Base-by-base conservation (phyloP, 1,140 invertebrate genomes). In the Cydia amplana region DNA sequence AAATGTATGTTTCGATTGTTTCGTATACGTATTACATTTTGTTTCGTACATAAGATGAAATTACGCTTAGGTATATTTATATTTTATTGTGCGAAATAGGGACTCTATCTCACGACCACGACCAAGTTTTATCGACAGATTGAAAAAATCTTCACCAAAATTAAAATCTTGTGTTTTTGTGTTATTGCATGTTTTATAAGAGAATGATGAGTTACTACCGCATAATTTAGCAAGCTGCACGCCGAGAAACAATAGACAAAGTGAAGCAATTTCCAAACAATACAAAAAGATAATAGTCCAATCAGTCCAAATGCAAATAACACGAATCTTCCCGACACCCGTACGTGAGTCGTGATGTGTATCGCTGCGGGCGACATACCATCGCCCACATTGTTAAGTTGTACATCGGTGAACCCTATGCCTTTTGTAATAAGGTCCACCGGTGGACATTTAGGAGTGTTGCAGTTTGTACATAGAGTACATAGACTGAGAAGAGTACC, bases 271-370 rank as follows among this genome's bases (percentile, higher is more conserved):
- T 65, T 32, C 23, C 23, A 16, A 43, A 70, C 65, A 70, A 67
- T 67, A 70, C 65, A 70, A 70, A 70, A 70, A 18, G 16, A 40
- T 60, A 70, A 28, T 70, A 10, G 28, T 18, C 65, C 65, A 70
- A 70, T 70, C 32, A 70, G 28, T 36, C 65, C 65, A 12, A 67
- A 67, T 70, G 16, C 32, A 36, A 70, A 70, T 70, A 70, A 36
- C 36, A 70, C 2, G 32, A 70, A 70, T 70, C 65, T 43, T 40
- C 32, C 32, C 32, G 36, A 70, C 65, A 70, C 65, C 65, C 16
- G 28, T 28, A n/a, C 64, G 28, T 32, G 63, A 12, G 63, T 67
- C 14, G 76, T 79, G 76, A 75, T 63, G 55, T 18, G 43, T 77
- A 64, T 74, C 51, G 40, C 46, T 49, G 46, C 46, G 14, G 46